phyloP scores from a whole-genome alignment of 2,113 vertebrate species.

The Phyllopteryx taeniolatus region DNA sequence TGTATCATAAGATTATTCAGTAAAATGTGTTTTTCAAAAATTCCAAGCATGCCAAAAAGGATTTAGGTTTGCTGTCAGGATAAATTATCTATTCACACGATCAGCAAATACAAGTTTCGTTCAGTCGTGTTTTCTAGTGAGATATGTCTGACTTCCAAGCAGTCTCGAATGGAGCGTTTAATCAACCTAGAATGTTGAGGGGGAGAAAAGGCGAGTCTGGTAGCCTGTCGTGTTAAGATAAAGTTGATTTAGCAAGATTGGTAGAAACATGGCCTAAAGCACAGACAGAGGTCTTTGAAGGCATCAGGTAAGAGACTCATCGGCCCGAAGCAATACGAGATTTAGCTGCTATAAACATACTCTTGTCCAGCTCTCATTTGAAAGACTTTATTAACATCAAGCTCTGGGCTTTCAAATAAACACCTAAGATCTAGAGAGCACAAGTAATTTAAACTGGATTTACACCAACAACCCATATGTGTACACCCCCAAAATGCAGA shows the following conservation, averaged over 20 bases:
- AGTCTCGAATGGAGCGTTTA: conserved; percentile 5
- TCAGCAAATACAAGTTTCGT: background rate
- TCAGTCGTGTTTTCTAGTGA: background rate
- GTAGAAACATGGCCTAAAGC: conserved; percentile 32
- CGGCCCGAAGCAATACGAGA: conserved; percentile 22
- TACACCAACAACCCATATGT: background rate
- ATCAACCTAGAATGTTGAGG: conserved; percentile 30
- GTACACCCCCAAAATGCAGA: too few species aligned
- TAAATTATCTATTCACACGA: background rate
- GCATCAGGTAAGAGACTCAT: conserved; percentile 32
- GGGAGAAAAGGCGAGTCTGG: conserved; percentile 3
- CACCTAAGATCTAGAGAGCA: conserved; percentile 12
- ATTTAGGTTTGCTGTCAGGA: background rate
- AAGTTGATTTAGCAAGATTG: conserved; percentile 18
- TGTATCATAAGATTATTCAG: too few species aligned
- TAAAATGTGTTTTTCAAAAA: too few species aligned
- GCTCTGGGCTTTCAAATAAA: conserved; percentile 22
- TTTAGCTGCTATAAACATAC: conserved; percentile 46
- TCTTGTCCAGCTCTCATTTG: conserved; percentile 16
- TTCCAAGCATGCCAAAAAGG: background rate
- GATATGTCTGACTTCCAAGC: background rate
- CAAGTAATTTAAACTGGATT: background rate
- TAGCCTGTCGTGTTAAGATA: background rate
- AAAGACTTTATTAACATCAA: conserved; percentile 28
- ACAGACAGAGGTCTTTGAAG: conserved; percentile 41